A percentile compares a stretch with the other conserved stretches of the same genome.
Evolutionary conservation across 2,888 invertebrate genomes (phyloP).

Genomic region (Lingula anatina): DNA sequence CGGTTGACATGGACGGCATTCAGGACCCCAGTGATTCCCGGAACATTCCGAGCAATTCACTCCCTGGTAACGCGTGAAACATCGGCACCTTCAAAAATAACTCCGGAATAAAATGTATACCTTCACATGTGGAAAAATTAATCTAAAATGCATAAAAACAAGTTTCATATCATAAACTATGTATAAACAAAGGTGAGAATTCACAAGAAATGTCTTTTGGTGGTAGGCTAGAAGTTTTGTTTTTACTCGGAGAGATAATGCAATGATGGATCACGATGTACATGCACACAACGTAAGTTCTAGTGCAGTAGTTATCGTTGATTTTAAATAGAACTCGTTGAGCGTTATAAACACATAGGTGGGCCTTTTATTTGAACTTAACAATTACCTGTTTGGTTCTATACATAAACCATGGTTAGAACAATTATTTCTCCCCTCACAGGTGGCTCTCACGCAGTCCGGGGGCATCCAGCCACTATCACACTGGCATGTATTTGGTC

Average conservation of each 20-base stretch:
- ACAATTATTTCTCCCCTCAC: constrained; percentile 7
- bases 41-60: constrained; percentile 7
- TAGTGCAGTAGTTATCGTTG: too few species aligned
- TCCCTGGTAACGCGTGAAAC: constrained; percentile 1
- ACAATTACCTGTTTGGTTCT: constrained; percentile 2
- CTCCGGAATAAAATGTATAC: not conserved
- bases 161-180: too few species aligned
- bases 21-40: constrained; percentile 7
- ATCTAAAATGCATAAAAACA: too few species aligned
- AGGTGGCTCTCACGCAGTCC: constrained; percentile 5
- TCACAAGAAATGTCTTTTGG: too few species aligned
- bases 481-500: constrained; percentile 8
- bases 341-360: too few species aligned
- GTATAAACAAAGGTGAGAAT: too few species aligned
- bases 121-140: not conserved
- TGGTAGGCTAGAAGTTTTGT: too few species aligned
- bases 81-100: constrained; percentile 7
- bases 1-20: constrained; percentile 13
- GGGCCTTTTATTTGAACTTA: too few species aligned
- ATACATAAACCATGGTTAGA: constrained; percentile 8
- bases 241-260: too few species aligned
- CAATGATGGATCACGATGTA: too few species aligned
- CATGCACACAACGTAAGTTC: too few species aligned
- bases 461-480: constrained; percentile 7
- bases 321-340: too few species aligned